These are phyloP conservation scores for Erythrocercus mccallii DNA, from an alignment of 2,113 vertebrate species.

Conservation along the genomic window DNA sequence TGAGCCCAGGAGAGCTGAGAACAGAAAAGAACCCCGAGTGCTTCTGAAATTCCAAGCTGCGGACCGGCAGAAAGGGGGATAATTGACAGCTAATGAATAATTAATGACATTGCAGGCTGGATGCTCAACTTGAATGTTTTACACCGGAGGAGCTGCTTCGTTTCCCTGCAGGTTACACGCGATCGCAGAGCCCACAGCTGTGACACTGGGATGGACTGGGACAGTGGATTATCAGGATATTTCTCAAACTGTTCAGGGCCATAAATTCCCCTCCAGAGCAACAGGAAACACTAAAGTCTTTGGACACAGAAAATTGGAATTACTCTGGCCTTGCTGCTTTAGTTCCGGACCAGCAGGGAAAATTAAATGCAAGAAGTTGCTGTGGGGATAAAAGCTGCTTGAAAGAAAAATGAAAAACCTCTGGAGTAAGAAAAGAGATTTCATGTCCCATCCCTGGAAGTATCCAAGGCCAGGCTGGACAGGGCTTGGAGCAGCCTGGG, in stretches of 20 bases:
- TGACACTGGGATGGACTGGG: neutral
- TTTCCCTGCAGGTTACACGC: too few species aligned
- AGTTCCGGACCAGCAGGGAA: accelerated
- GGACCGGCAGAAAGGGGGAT: neutral
- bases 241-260: neutral
- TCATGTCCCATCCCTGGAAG: neutral
- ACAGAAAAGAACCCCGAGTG: accelerated
- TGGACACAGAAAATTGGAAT: neutral
- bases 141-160: neutral
- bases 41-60: neutral
- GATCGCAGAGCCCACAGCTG: neutral
- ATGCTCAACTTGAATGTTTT: neutral
- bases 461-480: neutral
- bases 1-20: neutral
- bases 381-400: neutral
- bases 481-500: neutral
- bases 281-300: neutral
- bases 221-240: neutral
- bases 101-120: neutral
- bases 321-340: neutral
- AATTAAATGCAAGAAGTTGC: neutral
- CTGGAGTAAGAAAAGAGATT: neutral
- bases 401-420: neutral
- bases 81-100: neutral
- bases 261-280: neutral